Evolutionary conservation across 2,113 vertebrate genomes (phyloP), one percentile per base, ranked within the genome.

Genomic region (Lycocorax pyrrhopterus): DNA sequence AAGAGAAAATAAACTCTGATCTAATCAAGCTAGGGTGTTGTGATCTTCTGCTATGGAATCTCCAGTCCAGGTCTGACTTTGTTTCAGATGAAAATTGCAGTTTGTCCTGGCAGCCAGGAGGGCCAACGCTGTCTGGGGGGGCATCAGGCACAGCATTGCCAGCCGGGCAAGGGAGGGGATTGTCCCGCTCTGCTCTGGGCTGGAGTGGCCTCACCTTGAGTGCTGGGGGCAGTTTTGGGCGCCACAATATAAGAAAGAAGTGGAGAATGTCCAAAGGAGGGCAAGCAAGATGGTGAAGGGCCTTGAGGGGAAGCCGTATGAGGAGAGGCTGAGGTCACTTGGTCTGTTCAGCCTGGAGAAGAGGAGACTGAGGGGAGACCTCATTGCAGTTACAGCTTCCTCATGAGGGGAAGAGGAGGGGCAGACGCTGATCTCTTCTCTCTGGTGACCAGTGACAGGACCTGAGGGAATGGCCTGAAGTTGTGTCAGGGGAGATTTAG

Each of bases 91-190:
- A 64, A 81, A 68, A 60, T 9, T 46, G 16, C 29, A 46, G 46
- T 39, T 52, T 89, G 1, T 29, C 53, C 25, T 46, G 39, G 53
- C 27, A 74, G 37, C 39, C 69, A 39, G 39, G 20, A 81, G 27
- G 44, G 22, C 9, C 18, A 66, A 0, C 5, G 2, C 1, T 12
- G 6, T 43, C 26, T 7, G 1, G 1, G 12, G 13, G 10, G 0
- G 5, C 32, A 51, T 9, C 60, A 74, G 86, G 60, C 60, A 3
- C 23, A 52, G 44, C 23, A 52, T 17, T 0, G 0, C 58, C 52
- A 37, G 23, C 32, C 0, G 0, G 27, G 29, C 0, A 4, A 39
- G 33, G 9, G 29, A 82, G 16, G 29, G 10, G 19, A 74, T 30
- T 46, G 33, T 89, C 44, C 51, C 0, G 2, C 51, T 59, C 77